Conservation (phyloP, 2,113 vertebrate species). For the Lonchura striata region DNA sequence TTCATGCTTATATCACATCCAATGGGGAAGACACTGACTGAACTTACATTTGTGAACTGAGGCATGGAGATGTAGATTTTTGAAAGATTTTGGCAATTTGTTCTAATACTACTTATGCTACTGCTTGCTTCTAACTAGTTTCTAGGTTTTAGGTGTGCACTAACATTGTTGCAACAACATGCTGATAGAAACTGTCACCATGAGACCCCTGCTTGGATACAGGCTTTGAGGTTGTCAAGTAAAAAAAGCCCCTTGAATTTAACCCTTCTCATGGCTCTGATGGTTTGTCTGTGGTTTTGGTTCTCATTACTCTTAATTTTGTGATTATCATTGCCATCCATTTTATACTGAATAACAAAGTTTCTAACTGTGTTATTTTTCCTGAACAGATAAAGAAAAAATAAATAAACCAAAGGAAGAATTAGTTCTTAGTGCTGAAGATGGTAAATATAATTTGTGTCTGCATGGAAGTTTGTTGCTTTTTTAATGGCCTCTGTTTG, state of each 20-base stretch:
- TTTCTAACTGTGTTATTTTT: constrained; percentile 70
- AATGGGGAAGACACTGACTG: not conserved
- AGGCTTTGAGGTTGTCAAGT: constrained; percentile 4
- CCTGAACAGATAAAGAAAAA: constrained; percentile 78
- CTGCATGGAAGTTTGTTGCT: constrained; percentile 54
- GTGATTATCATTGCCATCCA: not conserved
- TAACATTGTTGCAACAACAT: constrained; percentile 3
- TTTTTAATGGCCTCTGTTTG: not conserved
- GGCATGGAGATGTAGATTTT: not conserved
- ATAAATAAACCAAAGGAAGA: constrained; percentile 71
- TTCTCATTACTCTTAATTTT: constrained; percentile 28
- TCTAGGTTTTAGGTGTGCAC: constrained; percentile 32
- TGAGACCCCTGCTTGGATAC: not conserved
- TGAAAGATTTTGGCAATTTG: constrained; percentile 37
- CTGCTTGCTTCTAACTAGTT: constrained; percentile 57
- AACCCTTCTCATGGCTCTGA: not conserved
- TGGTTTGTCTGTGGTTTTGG: constrained; percentile 23
- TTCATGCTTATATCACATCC: not conserved
- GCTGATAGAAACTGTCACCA: not conserved
- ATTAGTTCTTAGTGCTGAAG: constrained; percentile 79
- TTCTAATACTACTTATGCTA: not conserved
- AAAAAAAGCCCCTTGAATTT: constrained; percentile 47
- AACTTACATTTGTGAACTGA: constrained; percentile 15
- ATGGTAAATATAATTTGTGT: constrained; percentile 80
- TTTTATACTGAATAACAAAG: not conserved